Percentiles rank a stretch among this genome's conserved stretches.
Conservation (phyloP, 2,113 vertebrate genomes). For the Chlamydotis undulata region DNA sequence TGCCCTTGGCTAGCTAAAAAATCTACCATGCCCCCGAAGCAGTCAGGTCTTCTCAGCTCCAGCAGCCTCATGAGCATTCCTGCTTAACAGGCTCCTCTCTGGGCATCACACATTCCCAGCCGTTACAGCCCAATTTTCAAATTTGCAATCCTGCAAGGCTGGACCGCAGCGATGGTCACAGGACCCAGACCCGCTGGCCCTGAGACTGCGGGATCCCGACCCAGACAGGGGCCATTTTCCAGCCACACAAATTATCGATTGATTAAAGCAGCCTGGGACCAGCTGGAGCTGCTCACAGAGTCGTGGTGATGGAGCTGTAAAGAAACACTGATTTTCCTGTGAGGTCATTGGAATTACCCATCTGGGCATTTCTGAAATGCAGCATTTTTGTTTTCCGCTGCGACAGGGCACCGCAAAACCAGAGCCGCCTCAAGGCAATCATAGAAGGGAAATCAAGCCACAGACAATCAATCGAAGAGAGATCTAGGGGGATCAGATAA, state of each 20-base stretch:
- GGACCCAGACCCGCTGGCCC: not conserved
- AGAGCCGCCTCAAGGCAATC: not conserved
- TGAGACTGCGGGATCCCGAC: accelerated
- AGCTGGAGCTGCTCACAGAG: not conserved
- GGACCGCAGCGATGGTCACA: accelerated
- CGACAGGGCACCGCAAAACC: not conserved
- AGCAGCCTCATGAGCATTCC: accelerated
- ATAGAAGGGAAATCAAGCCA: not conserved
- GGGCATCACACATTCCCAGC: not conserved
- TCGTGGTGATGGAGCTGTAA: not conserved
- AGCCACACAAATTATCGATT: not conserved
- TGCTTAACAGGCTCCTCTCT: not conserved
- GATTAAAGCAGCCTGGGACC: not conserved
- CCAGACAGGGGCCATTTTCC: not conserved
- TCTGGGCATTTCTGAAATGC: not conserved
- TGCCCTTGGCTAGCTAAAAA: not conserved
- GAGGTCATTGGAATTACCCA: slow-evolving; percentile 52
- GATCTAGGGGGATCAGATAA: not conserved
- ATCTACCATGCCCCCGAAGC: not conserved
- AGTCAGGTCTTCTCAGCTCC: not conserved
- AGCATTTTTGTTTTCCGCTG: not conserved
- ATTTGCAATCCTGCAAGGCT: not conserved
- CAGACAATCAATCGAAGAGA: not conserved
- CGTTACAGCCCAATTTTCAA: not conserved
- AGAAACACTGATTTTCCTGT: not conserved